These are phyloP conservation scores for Drosophila virilis DNA, from an alignment of 1,140 invertebrate genomes.

Conservation along the genomic window DNA sequence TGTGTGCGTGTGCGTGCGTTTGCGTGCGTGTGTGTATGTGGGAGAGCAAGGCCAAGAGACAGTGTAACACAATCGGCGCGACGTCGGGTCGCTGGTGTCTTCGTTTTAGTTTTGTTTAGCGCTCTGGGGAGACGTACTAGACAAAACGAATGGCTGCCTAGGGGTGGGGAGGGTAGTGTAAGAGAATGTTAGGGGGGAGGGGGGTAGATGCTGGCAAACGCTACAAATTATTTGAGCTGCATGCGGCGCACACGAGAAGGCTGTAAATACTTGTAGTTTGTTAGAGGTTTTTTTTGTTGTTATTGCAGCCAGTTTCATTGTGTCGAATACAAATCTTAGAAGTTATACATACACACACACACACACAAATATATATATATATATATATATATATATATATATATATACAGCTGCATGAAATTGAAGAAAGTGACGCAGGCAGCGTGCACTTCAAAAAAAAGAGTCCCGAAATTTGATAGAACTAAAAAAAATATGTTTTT, in stretches of 20 bases:
- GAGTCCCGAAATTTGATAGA: too few relatives aligned
- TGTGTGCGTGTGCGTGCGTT: slow-evolving; percentile 6
- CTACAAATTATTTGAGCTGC: slow-evolving; percentile 78
- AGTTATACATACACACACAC: slow-evolving; percentile 10
- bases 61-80: slow-evolving; percentile 27
- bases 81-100: slow-evolving; percentile 57
- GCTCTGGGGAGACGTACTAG: slow-evolving; percentile 22
- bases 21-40: slow-evolving; percentile 1
- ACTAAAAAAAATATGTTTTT: too few relatives aligned
- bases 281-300: slow-evolving; percentile 30
- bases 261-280: slow-evolving; percentile 38
- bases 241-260: slow-evolving; percentile 38
- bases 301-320: slow-evolving; percentile 29
- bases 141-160: slow-evolving; percentile 1
- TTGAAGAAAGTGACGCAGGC: too few relatives aligned
- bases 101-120: slow-evolving; percentile 72
- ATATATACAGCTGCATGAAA: too few relatives aligned
- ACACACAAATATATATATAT: not conserved
- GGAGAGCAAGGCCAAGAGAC: slow-evolving; percentile 34
- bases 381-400: not conserved
- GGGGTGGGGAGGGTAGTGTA: not conserved
- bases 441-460: too few relatives aligned
- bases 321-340: slow-evolving; percentile 55
- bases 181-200: not conserved
- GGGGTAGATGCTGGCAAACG: slow-evolving; percentile 42